Conservation (phyloP, 1,140 invertebrate species). For the Pentalonia nigronervosa region DNA sequence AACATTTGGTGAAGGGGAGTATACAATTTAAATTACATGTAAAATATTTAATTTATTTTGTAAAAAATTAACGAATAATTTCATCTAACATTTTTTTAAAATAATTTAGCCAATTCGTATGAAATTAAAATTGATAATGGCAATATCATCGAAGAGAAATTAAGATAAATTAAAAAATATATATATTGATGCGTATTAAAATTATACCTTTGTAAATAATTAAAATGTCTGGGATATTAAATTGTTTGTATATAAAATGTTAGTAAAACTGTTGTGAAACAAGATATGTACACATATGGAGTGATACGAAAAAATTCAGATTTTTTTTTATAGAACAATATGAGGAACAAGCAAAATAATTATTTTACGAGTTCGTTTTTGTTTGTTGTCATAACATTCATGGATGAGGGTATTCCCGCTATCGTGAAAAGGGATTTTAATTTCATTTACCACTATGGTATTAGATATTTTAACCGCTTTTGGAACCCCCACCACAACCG, state of each 20-base stretch:
- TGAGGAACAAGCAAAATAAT: slow-evolving; percentile 6
- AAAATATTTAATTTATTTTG: background rate
- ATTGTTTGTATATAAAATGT: background rate
- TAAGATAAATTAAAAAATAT: background rate
- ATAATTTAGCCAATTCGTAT: background rate
- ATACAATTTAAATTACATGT: background rate
- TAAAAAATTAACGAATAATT: background rate
- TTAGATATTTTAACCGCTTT: background rate
- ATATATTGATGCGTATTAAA: background rate
- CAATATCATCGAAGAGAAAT: background rate
- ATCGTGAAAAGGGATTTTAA: slow-evolving; percentile 28
- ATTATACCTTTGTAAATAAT: background rate
- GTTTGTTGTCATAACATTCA: slow-evolving; percentile 1
- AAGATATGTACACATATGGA: background rate
- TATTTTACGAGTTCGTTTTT: background rate
- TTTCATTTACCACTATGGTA: background rate
- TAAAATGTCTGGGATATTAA: background rate
- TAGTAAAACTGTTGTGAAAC: background rate
- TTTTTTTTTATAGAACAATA: background rate
- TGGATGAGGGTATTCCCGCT: background rate
- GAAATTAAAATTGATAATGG: background rate
- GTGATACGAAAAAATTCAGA: background rate
- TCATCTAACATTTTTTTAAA: background rate
- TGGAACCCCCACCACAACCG: background rate
- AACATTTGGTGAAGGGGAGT: background rate